Evolutionary conservation across 2,888 invertebrate genomes (phyloP).

Genomic region (Drosophila trichaetosa): DNA sequence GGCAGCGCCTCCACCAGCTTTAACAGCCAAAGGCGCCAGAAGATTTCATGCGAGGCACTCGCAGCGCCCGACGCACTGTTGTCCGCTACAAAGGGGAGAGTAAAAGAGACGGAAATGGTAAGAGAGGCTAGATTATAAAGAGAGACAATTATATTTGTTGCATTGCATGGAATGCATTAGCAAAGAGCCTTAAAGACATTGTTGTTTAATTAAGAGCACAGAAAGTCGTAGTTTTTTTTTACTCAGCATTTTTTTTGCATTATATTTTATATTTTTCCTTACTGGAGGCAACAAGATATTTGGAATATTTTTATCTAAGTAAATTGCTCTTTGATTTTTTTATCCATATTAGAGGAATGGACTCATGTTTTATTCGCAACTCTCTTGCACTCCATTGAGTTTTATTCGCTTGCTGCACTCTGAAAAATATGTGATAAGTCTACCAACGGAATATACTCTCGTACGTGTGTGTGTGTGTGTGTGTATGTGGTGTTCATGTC

Average conservation of each 20-base stretch:
- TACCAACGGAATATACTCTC: constrained; percentile 20
- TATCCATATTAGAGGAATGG: constrained; percentile 28
- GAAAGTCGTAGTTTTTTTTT: neutral
- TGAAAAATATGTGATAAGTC: constrained; percentile 56
- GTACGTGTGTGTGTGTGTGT: constrained; percentile 11
- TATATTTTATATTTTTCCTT: neutral
- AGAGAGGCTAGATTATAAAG: constrained; percentile 17
- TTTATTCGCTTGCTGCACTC: constrained; percentile 25
- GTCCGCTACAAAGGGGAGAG: constrained; percentile 50
- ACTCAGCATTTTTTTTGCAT: neutral
- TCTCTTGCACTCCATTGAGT: constrained; percentile 47
- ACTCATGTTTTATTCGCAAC: constrained; percentile 37
- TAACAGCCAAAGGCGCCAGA: constrained; percentile 64
- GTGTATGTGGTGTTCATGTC: constrained; percentile 44
- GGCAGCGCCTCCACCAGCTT: constrained; percentile 50
- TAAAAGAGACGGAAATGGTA: constrained; percentile 11
- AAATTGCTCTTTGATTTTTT: neutral
- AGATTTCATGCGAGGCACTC: constrained; percentile 58
- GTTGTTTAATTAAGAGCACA: neutral
- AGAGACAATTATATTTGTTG: neutral
- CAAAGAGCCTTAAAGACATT: constrained; percentile 7
- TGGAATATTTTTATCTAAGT: neutral
- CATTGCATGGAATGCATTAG: neutral
- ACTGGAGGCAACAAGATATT: no score
- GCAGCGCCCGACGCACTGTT: constrained; percentile 64